Evolutionary conservation across 1,140 invertebrate species (phyloP).

Genomic region (Eueides isabella): DNA sequence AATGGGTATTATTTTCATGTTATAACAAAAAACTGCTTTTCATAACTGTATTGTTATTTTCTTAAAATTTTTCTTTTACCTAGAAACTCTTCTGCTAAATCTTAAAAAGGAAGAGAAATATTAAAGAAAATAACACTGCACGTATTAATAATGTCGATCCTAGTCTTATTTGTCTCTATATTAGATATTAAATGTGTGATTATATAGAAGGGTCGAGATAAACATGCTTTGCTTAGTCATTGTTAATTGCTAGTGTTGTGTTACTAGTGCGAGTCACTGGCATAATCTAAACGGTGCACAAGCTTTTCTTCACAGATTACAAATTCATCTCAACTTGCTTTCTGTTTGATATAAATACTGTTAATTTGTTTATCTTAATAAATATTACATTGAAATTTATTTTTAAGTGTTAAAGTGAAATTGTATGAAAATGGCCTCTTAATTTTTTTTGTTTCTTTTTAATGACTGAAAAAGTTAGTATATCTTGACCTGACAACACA

Average conservation of each 20-base stretch:
- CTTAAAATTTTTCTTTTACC: slow-evolving; percentile 21
- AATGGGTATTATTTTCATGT: slow-evolving; percentile 28
- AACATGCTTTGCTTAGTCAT: slow-evolving; percentile 50
- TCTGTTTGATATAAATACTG: slow-evolving; percentile 36
- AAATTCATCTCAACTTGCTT: slow-evolving; percentile 41
- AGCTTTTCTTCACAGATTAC: slow-evolving; percentile 28
- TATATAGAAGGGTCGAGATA: slow-evolving; percentile 47
- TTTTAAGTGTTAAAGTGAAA: neutral
- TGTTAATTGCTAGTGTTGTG: slow-evolving; percentile 36
- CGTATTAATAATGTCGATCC: slow-evolving; percentile 28
- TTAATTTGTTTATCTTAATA: slow-evolving; percentile 41
- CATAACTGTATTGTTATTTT: slow-evolving; percentile 7
- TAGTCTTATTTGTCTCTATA: slow-evolving; percentile 38
- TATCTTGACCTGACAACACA: slow-evolving; percentile 49
- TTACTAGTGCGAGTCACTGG: slow-evolving; percentile 29
- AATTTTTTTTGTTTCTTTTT: slow-evolving; percentile 1
- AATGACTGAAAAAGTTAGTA: slow-evolving; percentile 46
- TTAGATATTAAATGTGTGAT: slow-evolving; percentile 25
- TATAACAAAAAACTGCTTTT: slow-evolving; percentile 12
- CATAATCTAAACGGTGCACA: slow-evolving; percentile 18
- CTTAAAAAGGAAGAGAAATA: slow-evolving; percentile 18
- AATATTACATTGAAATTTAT: neutral
- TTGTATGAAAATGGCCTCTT: neutral
- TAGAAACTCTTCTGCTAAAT: neutral
- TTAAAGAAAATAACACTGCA: slow-evolving; percentile 1